Conservation (phyloP, 1,140 invertebrate genomes). For the Chironomus striatipennis region DNA sequence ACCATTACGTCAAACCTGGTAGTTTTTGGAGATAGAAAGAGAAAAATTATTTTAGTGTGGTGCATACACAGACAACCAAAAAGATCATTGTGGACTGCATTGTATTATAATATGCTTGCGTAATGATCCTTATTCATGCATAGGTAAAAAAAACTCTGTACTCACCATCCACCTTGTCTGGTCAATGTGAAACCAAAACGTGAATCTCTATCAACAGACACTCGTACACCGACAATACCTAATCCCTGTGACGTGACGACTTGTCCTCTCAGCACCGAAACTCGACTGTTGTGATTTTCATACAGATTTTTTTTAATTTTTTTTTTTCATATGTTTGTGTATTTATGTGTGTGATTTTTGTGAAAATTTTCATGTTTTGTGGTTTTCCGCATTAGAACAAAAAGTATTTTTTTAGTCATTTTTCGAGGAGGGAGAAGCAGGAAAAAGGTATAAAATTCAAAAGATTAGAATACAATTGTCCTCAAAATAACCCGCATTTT, state of each 20-base stretch:
- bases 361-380: too few relatives aligned
- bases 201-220: slow-evolving; percentile 87
- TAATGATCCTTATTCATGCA: slow-evolving; percentile 3
- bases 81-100: too few relatives aligned
- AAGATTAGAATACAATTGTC: slow-evolving; percentile 2
- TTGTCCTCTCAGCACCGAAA: slow-evolving; percentile 95
- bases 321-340: neutral
- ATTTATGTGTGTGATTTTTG: neutral
- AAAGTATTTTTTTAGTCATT: too few relatives aligned
- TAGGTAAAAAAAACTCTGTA: slow-evolving; percentile 30
- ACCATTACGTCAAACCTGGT: slow-evolving; percentile 95
- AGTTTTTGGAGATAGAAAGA: slow-evolving; percentile 2
- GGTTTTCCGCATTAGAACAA: too few relatives aligned
- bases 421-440: neutral
- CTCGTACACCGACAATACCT: slow-evolving; percentile 91
- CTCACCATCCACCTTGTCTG: slow-evolving; percentile 89
- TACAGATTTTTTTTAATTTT: neutral
- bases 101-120: neutral
- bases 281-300: slow-evolving; percentile 63
- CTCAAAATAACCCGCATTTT: slow-evolving; percentile 12
- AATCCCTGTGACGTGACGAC: slow-evolving; percentile 88
- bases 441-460: slow-evolving; percentile 11
- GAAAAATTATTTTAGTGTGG: neutral
- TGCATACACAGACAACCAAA: too few relatives aligned
- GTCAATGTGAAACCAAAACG: slow-evolving; percentile 93